Evolutionary conservation across 2,113 vertebrate species (phyloP), one percentile per base, ranked within the genome.

Genomic region (Esox niger): DNA sequence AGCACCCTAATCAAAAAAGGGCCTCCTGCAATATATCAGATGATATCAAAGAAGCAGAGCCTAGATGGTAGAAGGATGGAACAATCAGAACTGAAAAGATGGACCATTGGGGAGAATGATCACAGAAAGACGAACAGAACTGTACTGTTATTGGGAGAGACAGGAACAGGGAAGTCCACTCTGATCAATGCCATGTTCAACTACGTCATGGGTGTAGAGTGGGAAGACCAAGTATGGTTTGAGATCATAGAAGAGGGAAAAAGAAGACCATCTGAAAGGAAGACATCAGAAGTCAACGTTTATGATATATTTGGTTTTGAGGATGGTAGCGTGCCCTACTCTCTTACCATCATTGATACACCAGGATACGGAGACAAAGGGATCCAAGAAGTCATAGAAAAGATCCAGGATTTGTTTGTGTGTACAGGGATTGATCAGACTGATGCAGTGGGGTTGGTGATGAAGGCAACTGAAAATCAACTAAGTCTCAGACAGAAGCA

Each of bases 261-360:
- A 23, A n/a, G n/a, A n/a, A n/a, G n/a, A n/a, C n/a, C n/a, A n/a
- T n/a, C n/a, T 0, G 2, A 13, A 26, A 27, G n/a, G 2, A 21
- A 26, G 26, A 56, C 20, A 1, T 27, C 20, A 25, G 23, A 10
- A 6, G 54, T 56, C 20, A 27, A 21, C 6, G 23, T 56, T 20
- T 56, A 56, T 26, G 7, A 56, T 6, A 56, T 56, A 21, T 56
- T 56, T 56, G 25, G 25, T 21, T 56, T 56, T 56, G 54, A 56
- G 23, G 54, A 23, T 10, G 6, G n/a, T 23, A 56, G 23, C 25
- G 10, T 26, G 8, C 54, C 54, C 23, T 56, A 25, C 23, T 1
- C 20, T 21, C 54, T 56, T 23, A 27, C 54, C 23, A 56, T 56
- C 49, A 52, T 52, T 9, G 49, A 52, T 6, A 52, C n/a, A 4